These are phyloP conservation scores for Ptychoptera albimana DNA, from an alignment of 2,888 invertebrate species.

Conservation along the genomic window DNA sequence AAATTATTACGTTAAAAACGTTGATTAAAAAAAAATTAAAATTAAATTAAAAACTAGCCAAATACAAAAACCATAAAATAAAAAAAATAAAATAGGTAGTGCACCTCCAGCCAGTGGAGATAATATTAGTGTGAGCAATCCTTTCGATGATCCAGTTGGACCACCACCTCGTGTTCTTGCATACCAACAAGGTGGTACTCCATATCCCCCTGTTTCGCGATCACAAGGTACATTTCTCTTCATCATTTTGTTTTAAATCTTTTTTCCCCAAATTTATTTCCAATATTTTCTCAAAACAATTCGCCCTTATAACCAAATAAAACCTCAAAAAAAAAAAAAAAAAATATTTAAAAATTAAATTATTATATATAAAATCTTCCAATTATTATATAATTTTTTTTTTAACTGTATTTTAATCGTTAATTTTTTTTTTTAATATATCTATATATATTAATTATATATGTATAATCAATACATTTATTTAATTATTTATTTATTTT, in stretches of 20 bases:
- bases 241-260: constrained; percentile 6
- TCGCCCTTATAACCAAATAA: no score
- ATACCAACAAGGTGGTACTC: constrained; percentile 26
- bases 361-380: not conserved
- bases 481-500: constrained; percentile 1
- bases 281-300: no score
- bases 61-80: constrained; percentile 1
- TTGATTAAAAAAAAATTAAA: not conserved
- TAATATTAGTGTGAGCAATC: constrained; percentile 75
- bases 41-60: not conserved
- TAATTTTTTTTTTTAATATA: not conserved
- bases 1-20: not conserved
- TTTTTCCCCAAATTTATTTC: not conserved
- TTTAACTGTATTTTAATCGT: constrained; percentile 2
- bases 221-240: constrained; percentile 26
- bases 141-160: constrained; percentile 56
- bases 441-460: not conserved
- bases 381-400: constrained; percentile 1
- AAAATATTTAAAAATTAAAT: no score
- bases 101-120: constrained; percentile 36
- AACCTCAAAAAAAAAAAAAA: not conserved
- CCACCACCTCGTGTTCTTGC: constrained; percentile 15
- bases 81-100: constrained; percentile 14
- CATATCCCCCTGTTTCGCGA: constrained; percentile 30
- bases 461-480: not conserved